A percentile compares a stretch with the other conserved stretches of the same genome.
Evolutionary conservation across 2,113 vertebrate species (phyloP).

Genomic region (Lycaon pictus): DNA sequence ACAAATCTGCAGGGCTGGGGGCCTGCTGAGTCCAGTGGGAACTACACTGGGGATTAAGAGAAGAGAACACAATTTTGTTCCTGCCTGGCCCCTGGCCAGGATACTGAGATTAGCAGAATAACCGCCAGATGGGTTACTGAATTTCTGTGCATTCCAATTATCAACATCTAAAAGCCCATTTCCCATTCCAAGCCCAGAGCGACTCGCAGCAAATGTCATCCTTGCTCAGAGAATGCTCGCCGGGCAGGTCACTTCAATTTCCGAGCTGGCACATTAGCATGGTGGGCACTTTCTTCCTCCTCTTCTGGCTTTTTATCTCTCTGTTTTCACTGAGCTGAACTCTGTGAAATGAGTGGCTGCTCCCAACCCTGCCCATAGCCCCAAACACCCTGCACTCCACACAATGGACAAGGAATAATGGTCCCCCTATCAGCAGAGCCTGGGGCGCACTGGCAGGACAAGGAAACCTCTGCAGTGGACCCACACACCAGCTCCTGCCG

Average conservation of each 20-base stretch:
- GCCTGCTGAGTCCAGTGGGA: background rate
- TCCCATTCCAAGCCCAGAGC: background rate
- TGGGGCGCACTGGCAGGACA: rapidly evolving
- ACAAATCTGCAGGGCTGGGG: background rate
- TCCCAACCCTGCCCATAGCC: background rate
- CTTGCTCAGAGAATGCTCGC: rapidly evolving
- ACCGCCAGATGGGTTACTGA: background rate
- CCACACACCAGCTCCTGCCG: rapidly evolving
- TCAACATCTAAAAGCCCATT: background rate
- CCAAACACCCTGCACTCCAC: background rate
- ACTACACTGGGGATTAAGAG: background rate
- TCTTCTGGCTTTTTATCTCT: background rate
- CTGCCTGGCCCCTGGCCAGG: background rate
- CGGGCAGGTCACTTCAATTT: background rate
- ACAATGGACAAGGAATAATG: background rate
- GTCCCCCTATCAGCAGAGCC: background rate
- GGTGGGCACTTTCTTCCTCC: background rate
- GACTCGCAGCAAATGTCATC: background rate
- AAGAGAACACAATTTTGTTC: background rate
- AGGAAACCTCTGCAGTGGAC: background rate
- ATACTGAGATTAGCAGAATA: constrained; percentile 18
- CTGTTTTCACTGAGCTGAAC: background rate
- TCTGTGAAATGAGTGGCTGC: background rate
- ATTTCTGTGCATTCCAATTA: background rate
- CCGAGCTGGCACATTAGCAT: background rate